A percentile compares a stretch with the other conserved stretches of the same genome.
These are phyloP conservation scores for Phymorhynchus buccinoides DNA, from an alignment of 1,140 invertebrate genomes.

Conservation along the genomic window DNA sequence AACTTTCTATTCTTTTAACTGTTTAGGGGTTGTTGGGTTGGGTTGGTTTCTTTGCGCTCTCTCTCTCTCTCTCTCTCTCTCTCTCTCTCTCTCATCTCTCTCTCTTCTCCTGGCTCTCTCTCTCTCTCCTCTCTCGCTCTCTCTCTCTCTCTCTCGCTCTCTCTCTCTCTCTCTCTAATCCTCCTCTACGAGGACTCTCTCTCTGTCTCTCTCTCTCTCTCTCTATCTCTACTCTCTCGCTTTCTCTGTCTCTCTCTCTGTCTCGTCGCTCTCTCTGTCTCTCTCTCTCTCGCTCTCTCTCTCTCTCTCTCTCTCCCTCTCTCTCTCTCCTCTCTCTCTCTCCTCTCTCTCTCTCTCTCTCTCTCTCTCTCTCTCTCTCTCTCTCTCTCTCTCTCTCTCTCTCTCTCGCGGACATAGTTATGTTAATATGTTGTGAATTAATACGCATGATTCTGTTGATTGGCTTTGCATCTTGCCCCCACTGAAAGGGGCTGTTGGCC, in stretches of 20 bases:
- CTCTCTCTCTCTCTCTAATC: not conserved
- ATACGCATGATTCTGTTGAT: no score
- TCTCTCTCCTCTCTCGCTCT: not conserved
- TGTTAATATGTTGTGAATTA: no score
- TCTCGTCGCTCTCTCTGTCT: not conserved
- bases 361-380: not conserved
- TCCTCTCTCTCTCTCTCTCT: not conserved
- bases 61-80: no score
- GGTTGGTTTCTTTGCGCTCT: no score
- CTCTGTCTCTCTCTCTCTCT: not conserved
- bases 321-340: not conserved
- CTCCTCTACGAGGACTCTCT: no score
- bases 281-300: not conserved
- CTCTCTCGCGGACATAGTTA: no score
- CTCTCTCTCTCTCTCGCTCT: not conserved
- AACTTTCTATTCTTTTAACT: no score
- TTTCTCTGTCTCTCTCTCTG: not conserved
- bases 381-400: not conserved
- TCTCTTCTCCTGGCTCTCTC: not conserved
- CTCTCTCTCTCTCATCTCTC: not conserved
- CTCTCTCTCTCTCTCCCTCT: not conserved
- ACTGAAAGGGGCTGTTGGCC: no score
- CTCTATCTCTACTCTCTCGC: not conserved
- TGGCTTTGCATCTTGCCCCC: no score
- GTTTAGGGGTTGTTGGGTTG: no score